phyloP scores from a whole-genome alignment of 2,888 invertebrate species.

The Dromius quadrimaculatus region DNA sequence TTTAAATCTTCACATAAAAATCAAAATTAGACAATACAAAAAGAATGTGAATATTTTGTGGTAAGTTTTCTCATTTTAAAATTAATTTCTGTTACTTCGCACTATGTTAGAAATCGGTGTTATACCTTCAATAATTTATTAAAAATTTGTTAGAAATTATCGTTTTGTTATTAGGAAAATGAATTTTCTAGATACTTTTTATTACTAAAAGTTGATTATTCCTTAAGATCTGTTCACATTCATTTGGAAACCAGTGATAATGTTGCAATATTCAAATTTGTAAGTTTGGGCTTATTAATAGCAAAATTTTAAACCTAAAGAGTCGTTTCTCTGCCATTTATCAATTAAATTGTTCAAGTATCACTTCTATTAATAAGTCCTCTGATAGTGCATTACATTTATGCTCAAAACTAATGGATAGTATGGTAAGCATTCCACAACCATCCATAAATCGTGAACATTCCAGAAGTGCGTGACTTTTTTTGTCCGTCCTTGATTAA shows the following conservation, averaged over 20 bases:
- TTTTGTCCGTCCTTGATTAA: constrained; percentile 40
- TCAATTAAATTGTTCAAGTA: constrained; percentile 1
- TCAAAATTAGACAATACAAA: constrained; percentile 16
- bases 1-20: not conserved
- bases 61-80: not conserved
- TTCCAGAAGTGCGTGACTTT: constrained; percentile 4
- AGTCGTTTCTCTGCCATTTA: too few relatives aligned
- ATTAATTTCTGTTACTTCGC: constrained; percentile 22
- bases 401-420: constrained; percentile 35
- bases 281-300: constrained; percentile 18
- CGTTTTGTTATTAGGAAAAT: constrained; percentile 32
- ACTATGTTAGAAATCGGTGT: constrained; percentile 37
- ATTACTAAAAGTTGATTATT: constrained; percentile 32
- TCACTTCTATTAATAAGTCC: constrained; percentile 42
- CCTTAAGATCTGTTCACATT: constrained; percentile 16
- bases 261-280: constrained; percentile 7
- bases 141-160: constrained; percentile 41
- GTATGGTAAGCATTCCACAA: constrained; percentile 36
- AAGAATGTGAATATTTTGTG: constrained; percentile 7
- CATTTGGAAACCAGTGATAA: constrained; percentile 19
- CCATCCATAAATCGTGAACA: constrained; percentile 14
- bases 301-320: not conserved
- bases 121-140: constrained; percentile 28
- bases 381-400: constrained; percentile 37
- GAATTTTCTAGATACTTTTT: constrained; percentile 24